Conservation (phyloP, 2,888 invertebrate genomes). For the Cryptophagus acutangulus region DNA sequence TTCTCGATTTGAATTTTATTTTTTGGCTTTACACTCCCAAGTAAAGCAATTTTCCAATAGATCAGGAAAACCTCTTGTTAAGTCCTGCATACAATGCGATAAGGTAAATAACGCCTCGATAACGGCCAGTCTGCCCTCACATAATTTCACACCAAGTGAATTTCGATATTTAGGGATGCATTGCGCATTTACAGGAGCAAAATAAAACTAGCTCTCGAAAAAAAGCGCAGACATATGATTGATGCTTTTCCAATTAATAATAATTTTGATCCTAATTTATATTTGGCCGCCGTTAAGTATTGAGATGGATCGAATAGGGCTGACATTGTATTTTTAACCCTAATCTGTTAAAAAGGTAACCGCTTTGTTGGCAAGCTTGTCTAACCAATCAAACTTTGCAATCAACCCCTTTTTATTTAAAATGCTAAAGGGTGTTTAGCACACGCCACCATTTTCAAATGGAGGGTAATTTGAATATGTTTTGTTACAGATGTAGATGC, state of each 20-base stretch:
- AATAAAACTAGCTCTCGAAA: no score
- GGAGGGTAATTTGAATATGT: no score
- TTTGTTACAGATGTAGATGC: slow-evolving; percentile 56
- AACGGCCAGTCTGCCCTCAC: slow-evolving; percentile 26
- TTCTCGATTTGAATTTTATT: no score
- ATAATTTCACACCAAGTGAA: slow-evolving; percentile 47
- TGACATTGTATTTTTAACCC: slow-evolving; percentile 21
- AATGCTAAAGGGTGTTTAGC: no score
- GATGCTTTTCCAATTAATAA: no score
- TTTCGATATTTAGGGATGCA: slow-evolving; percentile 47
- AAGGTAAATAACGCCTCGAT: slow-evolving; percentile 38
- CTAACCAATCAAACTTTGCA: slow-evolving; percentile 32
- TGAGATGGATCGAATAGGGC: no score
- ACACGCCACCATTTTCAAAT: no score
- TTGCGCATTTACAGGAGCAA: slow-evolving; percentile 27
- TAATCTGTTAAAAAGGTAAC: slow-evolving; percentile 33
- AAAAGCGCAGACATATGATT: no score
- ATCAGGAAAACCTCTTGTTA: slow-evolving; percentile 38
- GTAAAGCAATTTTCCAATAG: slow-evolving; percentile 43
- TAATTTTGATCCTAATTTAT: no score
- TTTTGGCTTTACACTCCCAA: no score
- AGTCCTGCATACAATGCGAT: slow-evolving; percentile 45
- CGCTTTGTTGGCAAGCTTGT: slow-evolving; percentile 29
- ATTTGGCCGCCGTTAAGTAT: no score
- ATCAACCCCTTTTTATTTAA: slow-evolving; percentile 28